Evolutionary conservation across 2,113 vertebrate species (phyloP), one percentile per base, ranked within the genome.

Genomic region (Neogale vison): DNA sequence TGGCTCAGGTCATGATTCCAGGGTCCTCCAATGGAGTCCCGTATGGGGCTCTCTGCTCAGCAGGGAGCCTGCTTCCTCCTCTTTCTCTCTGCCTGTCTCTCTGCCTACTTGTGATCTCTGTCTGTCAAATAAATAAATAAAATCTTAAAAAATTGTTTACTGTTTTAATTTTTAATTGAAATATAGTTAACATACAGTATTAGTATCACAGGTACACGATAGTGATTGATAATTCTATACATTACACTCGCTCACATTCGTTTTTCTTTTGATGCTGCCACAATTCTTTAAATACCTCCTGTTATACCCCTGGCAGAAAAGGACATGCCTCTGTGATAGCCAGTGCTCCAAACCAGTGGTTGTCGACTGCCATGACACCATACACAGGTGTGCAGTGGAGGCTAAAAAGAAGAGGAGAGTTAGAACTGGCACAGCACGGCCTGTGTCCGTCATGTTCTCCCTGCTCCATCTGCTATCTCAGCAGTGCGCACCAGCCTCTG

Each of bases 371-470:
- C 14, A 0, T 17, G 31, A 65, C 69, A 31, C 42, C 9, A 12
- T 8, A 47, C n/a, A 31, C 9, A 47, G 42, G 34, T 6, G n/a
- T 4, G n/a, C 1, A 50, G 13, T 3, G 6, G 6, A 84, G 7
- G 4, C 39, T 29, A 13, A 61, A 50, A 69, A 0, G 18, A n/a
- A 29, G 7, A 26, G 21, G 1, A 26, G 39, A 55, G 7, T 23
- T 8, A 71, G 50, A 59, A 20, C 17, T 0, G 13, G 24, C 18
- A 57, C 4, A 29, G 26, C 18, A 34, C 0, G 63, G 5, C 2
- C 0, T 3, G 3, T 9, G 6, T 2, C 6, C 15, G 17, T 45
- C n/a, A 3, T 0, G 36, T 21, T 29, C 15, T 9, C 5, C 57
- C 57, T 11, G 1, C 13, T 4, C 3, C 36, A 2, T 21, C 11